Evolutionary conservation across 2,113 vertebrate genomes (phyloP).

Genomic region (Gadus macrocephalus): DNA sequence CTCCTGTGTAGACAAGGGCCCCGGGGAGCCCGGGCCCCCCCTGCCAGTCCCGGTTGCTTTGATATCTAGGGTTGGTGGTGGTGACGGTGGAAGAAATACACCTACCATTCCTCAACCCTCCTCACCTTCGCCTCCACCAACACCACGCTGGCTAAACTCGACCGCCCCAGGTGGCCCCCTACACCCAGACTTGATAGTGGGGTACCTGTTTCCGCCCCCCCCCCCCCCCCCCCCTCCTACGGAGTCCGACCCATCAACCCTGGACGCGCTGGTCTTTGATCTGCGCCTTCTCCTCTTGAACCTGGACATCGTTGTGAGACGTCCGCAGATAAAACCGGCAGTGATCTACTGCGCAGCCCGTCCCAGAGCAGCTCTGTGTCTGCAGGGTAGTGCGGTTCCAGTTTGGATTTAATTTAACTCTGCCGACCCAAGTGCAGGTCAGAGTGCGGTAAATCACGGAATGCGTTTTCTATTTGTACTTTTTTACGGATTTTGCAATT

Average conservation of each 20-base stretch:
- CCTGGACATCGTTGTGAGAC: slow-evolving; percentile 28
- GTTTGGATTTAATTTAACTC: background rate
- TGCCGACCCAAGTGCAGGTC: background rate
- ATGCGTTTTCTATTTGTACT: background rate
- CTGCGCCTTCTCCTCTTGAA: slow-evolving; percentile 30
- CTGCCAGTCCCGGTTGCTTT: slow-evolving; percentile 58
- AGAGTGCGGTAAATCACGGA: slow-evolving; percentile 9
- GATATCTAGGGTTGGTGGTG: slow-evolving; percentile 60
- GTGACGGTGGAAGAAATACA: slow-evolving; percentile 49
- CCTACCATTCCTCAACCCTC: slow-evolving; percentile 22
- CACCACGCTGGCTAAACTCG: too few relatives aligned
- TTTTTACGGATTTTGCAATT: too few relatives aligned
- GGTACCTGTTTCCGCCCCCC: too few relatives aligned
- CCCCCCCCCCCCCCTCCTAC: slow-evolving; percentile 28
- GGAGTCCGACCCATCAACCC: slow-evolving; percentile 41
- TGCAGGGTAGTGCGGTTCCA: slow-evolving; percentile 31
- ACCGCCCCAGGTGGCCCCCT: too few relatives aligned
- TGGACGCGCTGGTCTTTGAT: slow-evolving; percentile 49
- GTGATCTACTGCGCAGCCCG: slow-evolving; percentile 36
- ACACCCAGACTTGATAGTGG: too few relatives aligned
- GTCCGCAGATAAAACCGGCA: slow-evolving; percentile 22
- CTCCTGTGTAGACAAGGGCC: slow-evolving; percentile 58
- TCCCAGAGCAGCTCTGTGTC: slow-evolving; percentile 37
- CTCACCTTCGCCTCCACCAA: slow-evolving; percentile 26
- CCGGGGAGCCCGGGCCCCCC: slow-evolving; percentile 59